Percentiles rank a stretch among this genome's conserved stretches.
phyloP scores from a whole-genome alignment of 2,888 invertebrate genomes.

The Watsonalla cultraria region DNA sequence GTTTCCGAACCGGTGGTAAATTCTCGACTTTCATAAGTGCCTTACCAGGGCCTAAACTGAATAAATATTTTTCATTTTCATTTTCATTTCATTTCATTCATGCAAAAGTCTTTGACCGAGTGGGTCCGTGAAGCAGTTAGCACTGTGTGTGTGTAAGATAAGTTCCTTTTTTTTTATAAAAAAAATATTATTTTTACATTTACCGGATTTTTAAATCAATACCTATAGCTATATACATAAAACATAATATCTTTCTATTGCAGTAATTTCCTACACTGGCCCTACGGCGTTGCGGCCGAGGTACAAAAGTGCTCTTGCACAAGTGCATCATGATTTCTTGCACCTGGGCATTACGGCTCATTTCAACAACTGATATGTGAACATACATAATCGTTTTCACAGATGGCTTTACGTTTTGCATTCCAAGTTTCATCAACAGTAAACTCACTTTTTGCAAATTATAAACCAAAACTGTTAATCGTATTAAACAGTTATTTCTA shows the following conservation, averaged over 20 bases:
- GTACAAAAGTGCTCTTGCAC: background rate
- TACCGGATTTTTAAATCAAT: too few species aligned
- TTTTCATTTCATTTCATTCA: too few species aligned
- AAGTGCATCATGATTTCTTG: background rate
- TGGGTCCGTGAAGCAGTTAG: too few species aligned
- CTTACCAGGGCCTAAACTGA: too few species aligned
- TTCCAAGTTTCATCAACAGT: conserved; percentile 4
- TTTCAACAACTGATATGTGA: background rate
- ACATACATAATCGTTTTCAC: background rate
- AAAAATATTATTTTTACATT: too few species aligned
- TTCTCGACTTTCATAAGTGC: too few species aligned
- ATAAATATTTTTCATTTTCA: too few species aligned
- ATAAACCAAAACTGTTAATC: background rate
- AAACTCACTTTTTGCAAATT: conserved; percentile 3
- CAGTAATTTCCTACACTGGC: background rate
- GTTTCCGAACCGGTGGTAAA: too few species aligned
- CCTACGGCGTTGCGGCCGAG: background rate
- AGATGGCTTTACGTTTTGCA: conserved; percentile 5
- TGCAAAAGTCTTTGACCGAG: too few species aligned
- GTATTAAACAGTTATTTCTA: background rate
- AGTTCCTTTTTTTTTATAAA: too few species aligned
- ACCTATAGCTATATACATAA: too few species aligned
- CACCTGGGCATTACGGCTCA: background rate
- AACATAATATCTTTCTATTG: background rate
- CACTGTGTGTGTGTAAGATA: too few species aligned